Base-by-base conservation (phyloP, 1,140 invertebrate species). In the Drosophila oshimai region DNA sequence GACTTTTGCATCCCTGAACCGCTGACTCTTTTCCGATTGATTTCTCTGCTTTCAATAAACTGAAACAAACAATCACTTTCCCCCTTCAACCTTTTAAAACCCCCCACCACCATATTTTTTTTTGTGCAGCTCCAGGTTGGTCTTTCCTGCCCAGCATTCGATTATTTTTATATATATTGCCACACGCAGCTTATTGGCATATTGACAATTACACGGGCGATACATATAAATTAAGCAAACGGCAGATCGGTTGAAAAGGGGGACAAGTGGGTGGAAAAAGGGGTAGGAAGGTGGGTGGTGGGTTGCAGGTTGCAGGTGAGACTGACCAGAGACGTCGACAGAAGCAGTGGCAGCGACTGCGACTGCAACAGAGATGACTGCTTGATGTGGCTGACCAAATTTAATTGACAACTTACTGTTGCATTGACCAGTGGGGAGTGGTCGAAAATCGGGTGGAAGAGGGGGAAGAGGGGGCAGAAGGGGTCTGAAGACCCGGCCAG, bases 321-420 rank as follows among this genome's bases (percentile, higher is more conserved):
- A 28, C 45, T 47, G 77, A 68, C 65, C 75, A 76, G 33, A 20
- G 41, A 37, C 53, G 39, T 28, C 18, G 53, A 12, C 53, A 15
- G 57, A 46, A 28, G 29, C 60, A 54, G 20, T 12, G 22, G 12
- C 47, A 47, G 51, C 9, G 42, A 36, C 46, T 15, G 60, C 9
- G 26, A 13, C 50, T 20, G 54, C 29, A 6, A 34, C 31, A 37
- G 41, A 4, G 22, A 20, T 49, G 50, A 57, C 70, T 78, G 76
- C 81, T 80, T 81, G 81, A 87, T 86, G 81, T 65, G 76, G 81
- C 81, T 87, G 81, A 74, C 81, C 81, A 87, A 87, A 87, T 84
- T 84, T 84, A 84, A 84, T 87, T 87, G 81, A 87, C 81, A 87
- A 87, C 81, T 87, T 81, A 81, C 81, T 87, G 81, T 86, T 76